These are phyloP conservation scores for Stegophylla sp. DNA, from an alignment of 2,888 invertebrate species.

Conservation along the genomic window DNA sequence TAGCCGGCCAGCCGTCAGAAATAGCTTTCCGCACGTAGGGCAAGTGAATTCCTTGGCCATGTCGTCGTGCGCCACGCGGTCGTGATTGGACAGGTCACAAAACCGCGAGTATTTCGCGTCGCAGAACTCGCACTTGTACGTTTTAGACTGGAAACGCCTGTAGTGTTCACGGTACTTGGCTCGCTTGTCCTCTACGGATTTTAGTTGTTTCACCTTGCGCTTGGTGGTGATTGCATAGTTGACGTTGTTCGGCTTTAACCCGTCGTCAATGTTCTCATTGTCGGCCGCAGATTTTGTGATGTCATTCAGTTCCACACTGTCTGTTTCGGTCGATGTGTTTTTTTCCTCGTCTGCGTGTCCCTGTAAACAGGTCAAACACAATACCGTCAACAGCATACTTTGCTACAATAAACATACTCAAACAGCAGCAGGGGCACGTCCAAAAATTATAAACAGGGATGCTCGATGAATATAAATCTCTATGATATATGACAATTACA, in stretches of 20 bases:
- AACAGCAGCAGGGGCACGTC: too few relatives aligned
- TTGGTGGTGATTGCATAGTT: slow-evolving; percentile 1
- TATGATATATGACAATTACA: too few relatives aligned
- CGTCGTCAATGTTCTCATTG: neutral
- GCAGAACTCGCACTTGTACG: slow-evolving; percentile 60
- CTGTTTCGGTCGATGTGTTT: neutral
- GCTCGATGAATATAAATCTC: too few relatives aligned
- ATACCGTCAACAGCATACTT: neutral
- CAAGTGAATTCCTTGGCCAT: slow-evolving; percentile 59
- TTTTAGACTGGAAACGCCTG: slow-evolving; percentile 59
- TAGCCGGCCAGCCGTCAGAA: slow-evolving; percentile 57
- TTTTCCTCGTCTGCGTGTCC: too few relatives aligned
- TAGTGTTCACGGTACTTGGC: slow-evolving; percentile 60
- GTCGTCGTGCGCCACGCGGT: slow-evolving; percentile 60
- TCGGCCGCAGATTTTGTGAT: too few relatives aligned
- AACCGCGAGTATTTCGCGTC: slow-evolving; percentile 59
- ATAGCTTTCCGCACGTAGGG: slow-evolving; percentile 60
- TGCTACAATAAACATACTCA: neutral
- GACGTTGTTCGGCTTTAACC: neutral
- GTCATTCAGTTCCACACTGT: too few relatives aligned
- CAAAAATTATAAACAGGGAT: too few relatives aligned
- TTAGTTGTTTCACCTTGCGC: slow-evolving; percentile 42
- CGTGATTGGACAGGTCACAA: slow-evolving; percentile 60
- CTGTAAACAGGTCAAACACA: neutral
- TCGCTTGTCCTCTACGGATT: slow-evolving; percentile 52